A percentile compares a stretch with the other conserved stretches of the same genome.
These are phyloP conservation scores for Enteromius radiatus DNA, from an alignment of 2,797 vertebrate species.

Conservation along the genomic window DNA sequence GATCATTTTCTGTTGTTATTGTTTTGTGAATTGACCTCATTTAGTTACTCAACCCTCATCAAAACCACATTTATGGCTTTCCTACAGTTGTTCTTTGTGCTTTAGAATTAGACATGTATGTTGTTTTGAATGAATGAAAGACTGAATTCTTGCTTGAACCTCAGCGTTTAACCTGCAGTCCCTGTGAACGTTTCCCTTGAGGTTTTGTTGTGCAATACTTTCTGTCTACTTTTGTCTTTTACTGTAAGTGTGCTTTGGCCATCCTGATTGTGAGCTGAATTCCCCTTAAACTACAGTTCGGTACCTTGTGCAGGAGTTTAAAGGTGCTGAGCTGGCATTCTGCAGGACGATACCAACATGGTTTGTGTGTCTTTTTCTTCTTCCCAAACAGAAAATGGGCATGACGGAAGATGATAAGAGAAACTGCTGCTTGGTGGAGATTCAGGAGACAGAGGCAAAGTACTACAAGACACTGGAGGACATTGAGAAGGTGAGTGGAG, in stretches of 20 bases:
- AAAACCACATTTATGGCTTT: conserved; percentile 33
- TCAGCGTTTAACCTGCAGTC: conserved; percentile 1
- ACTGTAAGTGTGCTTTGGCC: conserved; percentile 36
- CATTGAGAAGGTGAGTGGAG: conserved; percentile 86
- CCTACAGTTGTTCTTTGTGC: conserved; percentile 6
- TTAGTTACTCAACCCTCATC: conserved; percentile 36
- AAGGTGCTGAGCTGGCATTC: conserved; percentile 20
- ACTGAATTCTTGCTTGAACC: conserved; percentile 8
- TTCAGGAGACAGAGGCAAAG: conserved; percentile 95
- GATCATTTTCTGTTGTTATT: conserved; percentile 38
- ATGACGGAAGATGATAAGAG: conserved; percentile 99
- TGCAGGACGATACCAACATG: conserved; percentile 28
- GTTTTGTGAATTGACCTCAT: conserved; percentile 27
- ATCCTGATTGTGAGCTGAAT: conserved; percentile 38
- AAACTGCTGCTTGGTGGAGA: conserved; percentile 95
- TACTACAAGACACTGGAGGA: conserved; percentile 98
- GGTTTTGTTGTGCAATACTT: conserved; percentile 32
- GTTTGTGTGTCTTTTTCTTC: conserved; percentile 48
- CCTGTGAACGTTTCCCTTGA: conserved; percentile 20
- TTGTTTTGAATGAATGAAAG: conserved; percentile 27
- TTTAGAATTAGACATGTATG: conserved; percentile 8
- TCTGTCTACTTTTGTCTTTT: conserved; percentile 30
- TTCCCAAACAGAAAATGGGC: conserved; percentile 88
- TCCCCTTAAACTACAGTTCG: background rate
- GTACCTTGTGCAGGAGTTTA: conserved; percentile 14